These are phyloP conservation scores for Peromyscus melanophrys DNA, from an alignment of 2,797 vertebrate genomes.

Conservation along the genomic window DNA sequence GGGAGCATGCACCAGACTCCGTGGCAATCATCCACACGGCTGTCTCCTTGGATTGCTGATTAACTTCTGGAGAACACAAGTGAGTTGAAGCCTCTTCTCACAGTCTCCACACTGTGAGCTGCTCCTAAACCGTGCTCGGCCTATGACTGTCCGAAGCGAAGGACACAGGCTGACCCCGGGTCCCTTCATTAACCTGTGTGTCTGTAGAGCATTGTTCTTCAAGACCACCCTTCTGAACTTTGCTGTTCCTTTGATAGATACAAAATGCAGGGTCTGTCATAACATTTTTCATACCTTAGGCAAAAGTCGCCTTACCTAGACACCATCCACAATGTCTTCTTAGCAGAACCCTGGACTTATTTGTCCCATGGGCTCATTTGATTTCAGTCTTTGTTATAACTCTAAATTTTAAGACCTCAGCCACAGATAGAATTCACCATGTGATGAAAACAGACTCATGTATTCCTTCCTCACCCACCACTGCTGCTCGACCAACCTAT, in stretches of 20 bases:
- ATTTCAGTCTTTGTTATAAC: not conserved
- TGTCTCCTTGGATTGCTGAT: not conserved
- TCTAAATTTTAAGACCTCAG: not conserved
- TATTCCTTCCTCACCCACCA: not conserved
- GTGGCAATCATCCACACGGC: not conserved
- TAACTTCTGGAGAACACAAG: not conserved
- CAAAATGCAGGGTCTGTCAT: fast-evolving
- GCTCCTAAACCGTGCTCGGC: not conserved
- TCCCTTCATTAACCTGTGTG: not conserved
- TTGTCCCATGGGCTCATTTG: not conserved
- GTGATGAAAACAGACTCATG: not conserved
- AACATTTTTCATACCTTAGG: not conserved
- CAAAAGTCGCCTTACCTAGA: not conserved
- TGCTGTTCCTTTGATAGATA: not conserved
- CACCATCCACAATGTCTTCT: not conserved
- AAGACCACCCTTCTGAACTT: not conserved
- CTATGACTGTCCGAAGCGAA: not conserved
- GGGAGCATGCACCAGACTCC: fast-evolving
- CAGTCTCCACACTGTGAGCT: not conserved
- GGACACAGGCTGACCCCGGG: not conserved
- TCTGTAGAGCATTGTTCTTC: not conserved
- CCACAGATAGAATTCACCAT: not conserved
- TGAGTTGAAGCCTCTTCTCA: not conserved
- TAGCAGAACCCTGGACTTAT: not conserved
- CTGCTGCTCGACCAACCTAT: not conserved